Evolutionary conservation across 2,113 vertebrate species (phyloP), one percentile per base, ranked within the genome.

Genomic region (Hemicordylus capensis): DNA sequence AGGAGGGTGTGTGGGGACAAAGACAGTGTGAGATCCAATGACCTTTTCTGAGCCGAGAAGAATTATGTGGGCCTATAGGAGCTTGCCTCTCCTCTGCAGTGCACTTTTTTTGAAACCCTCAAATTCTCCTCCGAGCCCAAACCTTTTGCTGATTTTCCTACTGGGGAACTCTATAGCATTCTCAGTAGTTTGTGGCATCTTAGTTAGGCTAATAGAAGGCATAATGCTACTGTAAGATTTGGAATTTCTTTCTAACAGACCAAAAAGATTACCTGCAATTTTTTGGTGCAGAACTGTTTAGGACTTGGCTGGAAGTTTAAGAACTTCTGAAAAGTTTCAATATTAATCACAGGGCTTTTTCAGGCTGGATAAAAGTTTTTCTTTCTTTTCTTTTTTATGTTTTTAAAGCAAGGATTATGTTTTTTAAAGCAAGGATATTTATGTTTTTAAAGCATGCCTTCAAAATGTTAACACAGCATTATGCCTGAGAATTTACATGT

Each of bases 381-480:
- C 31, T 0, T 69, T 66, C 80, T 77, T 63, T 9, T 1, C 64
- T 84, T 88, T 77, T 76, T 37, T 0, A 0, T 74, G 17, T 70
- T n/a, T n/a, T n/a, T n/a, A n/a, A n/a, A n/a, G n/a, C n/a, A n/a
- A n/a, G n/a, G n/a, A n/a, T n/a, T n/a, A n/a, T n/a, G n/a, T n/a
- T n/a, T n/a, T n/a, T n/a, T n/a, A n/a, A n/a, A n/a, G n/a, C n/a
- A n/a, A n/a, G n/a, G n/a, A n/a, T n/a, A 1, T 37, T 83, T 63
- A 19, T 0, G 42, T 77, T 83, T 80, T 81, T 58, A 77, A 91
- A 88, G 22, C 11, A 77, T 1, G 51, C 34, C 7, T 87, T 67
- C 67, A 90, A 90, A 80, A 78, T 59, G 28, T 76, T 85, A 83
- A 87, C 44, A 1, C 54, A 58, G 67, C 10, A 31, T 63, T 64